Evolutionary conservation across 2,113 vertebrate species (phyloP).

Genomic region (Lepisosteus osseus): DNA sequence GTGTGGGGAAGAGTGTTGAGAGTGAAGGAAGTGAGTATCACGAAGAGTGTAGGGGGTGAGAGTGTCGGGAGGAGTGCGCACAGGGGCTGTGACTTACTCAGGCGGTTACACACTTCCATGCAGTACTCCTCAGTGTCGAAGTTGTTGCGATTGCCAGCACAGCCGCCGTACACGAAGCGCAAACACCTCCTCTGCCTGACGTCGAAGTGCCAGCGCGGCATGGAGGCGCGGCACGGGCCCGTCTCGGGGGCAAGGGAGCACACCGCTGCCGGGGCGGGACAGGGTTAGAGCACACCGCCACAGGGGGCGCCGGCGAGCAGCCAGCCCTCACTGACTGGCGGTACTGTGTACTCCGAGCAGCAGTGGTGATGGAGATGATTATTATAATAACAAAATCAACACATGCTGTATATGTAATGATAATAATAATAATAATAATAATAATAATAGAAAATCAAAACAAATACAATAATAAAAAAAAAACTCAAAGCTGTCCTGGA

Average conservation of each 20-base stretch:
- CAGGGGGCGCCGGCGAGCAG: slow-evolving; percentile 8
- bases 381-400: no score
- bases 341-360: neutral
- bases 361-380: neutral
- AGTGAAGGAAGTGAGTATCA: no score
- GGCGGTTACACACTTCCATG: slow-evolving; percentile 91
- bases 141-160: slow-evolving; percentile 98
- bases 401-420: no score
- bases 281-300: slow-evolving; percentile 48
- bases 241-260: slow-evolving; percentile 92
- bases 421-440: no score
- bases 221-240: slow-evolving; percentile 90
- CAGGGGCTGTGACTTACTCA: slow-evolving; percentile 80
- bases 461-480: no score
- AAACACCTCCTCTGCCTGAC: slow-evolving; percentile 83
- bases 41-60: no score
- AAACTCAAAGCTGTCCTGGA: no score
- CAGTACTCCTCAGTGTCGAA: slow-evolving; percentile 98
- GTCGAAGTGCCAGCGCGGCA: slow-evolving; percentile 96
- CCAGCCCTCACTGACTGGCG: no score
- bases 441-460: no score
- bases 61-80: no score
- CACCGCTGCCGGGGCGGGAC: slow-evolving; percentile 78
- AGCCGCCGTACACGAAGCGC: slow-evolving; percentile 95
- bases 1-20: no score